phyloP scores from a whole-genome alignment of 2,888 invertebrate genomes.

The Tineola bisselliella region DNA sequence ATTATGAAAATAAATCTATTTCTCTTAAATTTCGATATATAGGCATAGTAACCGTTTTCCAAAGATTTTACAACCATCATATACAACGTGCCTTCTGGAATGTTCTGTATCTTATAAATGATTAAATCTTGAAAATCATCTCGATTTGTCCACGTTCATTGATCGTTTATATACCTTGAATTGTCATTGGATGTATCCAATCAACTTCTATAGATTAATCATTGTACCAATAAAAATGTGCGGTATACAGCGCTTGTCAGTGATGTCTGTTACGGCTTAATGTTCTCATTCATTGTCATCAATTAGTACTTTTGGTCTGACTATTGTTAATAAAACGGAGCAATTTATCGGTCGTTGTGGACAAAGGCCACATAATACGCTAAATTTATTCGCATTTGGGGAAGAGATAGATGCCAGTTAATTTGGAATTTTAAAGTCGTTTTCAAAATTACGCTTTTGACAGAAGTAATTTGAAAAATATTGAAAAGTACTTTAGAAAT shows the following conservation, averaged over 20 bases:
- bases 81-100: too few species aligned
- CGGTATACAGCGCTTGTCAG: neutral
- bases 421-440: neutral
- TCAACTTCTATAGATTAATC: neutral
- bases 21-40: too few species aligned
- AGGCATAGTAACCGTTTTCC: too few species aligned
- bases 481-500: neutral
- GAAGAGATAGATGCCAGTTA: neutral
- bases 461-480: neutral
- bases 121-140: neutral
- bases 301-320: slow-evolving; percentile 20
- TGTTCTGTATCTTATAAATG: too few species aligned
- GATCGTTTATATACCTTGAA: neutral
- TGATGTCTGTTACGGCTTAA: slow-evolving; percentile 14
- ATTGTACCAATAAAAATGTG: neutral
- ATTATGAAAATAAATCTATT: too few species aligned
- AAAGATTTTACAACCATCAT: too few species aligned
- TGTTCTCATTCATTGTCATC: slow-evolving; percentile 19
- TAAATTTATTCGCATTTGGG: slow-evolving; percentile 1
- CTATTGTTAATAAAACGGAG: slow-evolving; percentile 20
- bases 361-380: slow-evolving; percentile 17
- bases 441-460: neutral
- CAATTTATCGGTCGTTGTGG: slow-evolving; percentile 20
- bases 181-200: slow-evolving; percentile 1
- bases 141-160: neutral